Evolutionary conservation across 2,113 vertebrate genomes (phyloP).

Genomic region (Megaceryle torquata): DNA sequence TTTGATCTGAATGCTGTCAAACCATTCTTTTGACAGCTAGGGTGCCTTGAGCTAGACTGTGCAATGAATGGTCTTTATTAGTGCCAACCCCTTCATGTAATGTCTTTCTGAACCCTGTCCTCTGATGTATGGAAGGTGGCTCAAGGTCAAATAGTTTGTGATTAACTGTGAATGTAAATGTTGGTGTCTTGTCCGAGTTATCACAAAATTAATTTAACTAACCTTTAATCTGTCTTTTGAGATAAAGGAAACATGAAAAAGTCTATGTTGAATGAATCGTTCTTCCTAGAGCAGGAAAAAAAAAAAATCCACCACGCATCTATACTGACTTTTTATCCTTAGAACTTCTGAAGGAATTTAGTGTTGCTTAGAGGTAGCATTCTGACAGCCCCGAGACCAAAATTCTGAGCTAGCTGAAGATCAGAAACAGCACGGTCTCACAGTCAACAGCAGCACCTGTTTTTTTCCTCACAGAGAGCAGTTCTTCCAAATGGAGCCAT

Average conservation of each 20-base stretch:
- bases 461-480: not conserved
- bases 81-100: not conserved
- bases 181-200: not conserved
- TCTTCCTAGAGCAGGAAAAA: not conserved
- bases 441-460: not conserved
- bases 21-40: not conserved
- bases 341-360: not conserved
- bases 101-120: not conserved
- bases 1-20: not conserved
- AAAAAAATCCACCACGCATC: not conserved
- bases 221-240: not conserved
- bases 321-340: not conserved
- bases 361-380: not conserved
- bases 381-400: not conserved
- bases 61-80: not conserved
- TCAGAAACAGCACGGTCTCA: not conserved
- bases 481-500: not conserved
- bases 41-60: not conserved
- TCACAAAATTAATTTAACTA: not conserved
- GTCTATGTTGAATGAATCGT: not conserved
- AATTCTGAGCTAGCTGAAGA: not conserved
- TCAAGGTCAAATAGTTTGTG: not conserved
- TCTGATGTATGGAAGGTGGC: not conserved
- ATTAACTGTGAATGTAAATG: not conserved
- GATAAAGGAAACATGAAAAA: constrained; percentile 7